Evolutionary conservation across 2,113 vertebrate genomes (phyloP).

Genomic region (Petrocephalus zakoni): DNA sequence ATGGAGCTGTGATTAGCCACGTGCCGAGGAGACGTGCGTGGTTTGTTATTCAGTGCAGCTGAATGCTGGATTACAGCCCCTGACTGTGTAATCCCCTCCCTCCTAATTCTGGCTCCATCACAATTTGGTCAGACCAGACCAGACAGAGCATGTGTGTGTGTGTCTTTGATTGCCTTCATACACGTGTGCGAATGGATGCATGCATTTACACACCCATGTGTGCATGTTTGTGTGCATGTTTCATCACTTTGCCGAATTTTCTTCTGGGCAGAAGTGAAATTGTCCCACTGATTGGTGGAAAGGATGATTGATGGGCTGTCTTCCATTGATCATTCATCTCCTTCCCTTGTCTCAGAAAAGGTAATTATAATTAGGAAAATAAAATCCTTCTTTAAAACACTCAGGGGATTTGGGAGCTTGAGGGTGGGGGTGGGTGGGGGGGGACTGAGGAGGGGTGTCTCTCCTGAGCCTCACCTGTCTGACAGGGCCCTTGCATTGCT

Average conservation of each 20-base stretch:
- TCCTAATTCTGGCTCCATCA: background rate
- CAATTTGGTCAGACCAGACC: background rate
- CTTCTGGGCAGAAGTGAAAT: background rate
- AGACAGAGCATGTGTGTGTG: background rate
- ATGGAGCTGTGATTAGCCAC: background rate
- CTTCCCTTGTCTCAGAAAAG: background rate
- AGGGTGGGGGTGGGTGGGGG: background rate
- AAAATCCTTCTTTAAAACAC: background rate
- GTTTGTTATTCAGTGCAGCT: background rate
- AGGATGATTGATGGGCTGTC: conserved; percentile 13
- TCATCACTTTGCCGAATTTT: background rate
- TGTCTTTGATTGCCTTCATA: background rate
- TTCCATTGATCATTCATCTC: background rate
- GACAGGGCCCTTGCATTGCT: background rate
- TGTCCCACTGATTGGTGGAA: background rate
- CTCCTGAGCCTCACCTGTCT: background rate
- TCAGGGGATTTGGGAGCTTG: background rate
- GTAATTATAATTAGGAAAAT: conserved; percentile 15
- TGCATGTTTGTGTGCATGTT: background rate
- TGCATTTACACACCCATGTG: background rate
- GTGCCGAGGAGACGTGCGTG: background rate
- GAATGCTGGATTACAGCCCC: background rate
- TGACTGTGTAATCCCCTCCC: background rate
- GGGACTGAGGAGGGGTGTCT: background rate
- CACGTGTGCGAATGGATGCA: too few relatives aligned